Conservation (phyloP, 92 coral and sea anemone genomes). For the Palythoa heliodiscus region DNA sequence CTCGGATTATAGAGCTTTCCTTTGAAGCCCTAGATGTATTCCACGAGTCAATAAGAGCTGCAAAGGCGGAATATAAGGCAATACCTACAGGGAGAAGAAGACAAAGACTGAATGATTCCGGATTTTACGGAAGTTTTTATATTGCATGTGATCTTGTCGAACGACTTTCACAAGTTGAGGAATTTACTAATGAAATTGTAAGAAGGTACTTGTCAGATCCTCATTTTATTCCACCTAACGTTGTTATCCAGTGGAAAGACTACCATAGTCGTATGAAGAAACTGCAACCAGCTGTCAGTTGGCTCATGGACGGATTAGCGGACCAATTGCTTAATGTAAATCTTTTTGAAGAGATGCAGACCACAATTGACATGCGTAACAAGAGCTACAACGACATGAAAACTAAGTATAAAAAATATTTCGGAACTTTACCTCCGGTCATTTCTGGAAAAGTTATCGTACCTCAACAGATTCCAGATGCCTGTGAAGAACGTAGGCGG, state of each 20-base stretch:
- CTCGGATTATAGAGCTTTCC: too few relatives aligned
- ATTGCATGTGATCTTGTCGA: constrained; percentile 41
- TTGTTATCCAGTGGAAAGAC: background rate
- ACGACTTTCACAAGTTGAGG: constrained; percentile 40
- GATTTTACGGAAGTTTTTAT: constrained; percentile 30
- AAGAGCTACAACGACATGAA: constrained; percentile 42
- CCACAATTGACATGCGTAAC: constrained; percentile 42
- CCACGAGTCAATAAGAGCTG: too few relatives aligned
- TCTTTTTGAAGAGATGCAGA: constrained; percentile 32
- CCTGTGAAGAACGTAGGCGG: constrained; percentile 25
- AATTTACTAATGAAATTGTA: constrained; percentile 15
- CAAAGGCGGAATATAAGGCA: too few relatives aligned
- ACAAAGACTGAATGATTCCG: constrained; percentile 31
- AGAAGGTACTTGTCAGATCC: constrained; percentile 3
- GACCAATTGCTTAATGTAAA: constrained; percentile 29
- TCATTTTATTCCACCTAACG: constrained; percentile 15
- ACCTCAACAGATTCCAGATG: constrained; percentile 1
- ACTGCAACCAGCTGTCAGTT: background rate
- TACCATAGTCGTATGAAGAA: constrained; percentile 18
- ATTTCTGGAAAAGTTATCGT: background rate
- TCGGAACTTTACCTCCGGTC: constrained; percentile 15
- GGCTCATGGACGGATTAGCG: constrained; percentile 36
- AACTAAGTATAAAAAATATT: constrained; percentile 33
- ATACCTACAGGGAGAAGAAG: background rate
- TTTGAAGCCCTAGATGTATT: too few relatives aligned